Evolutionary conservation across 2,888 invertebrate species (phyloP).

Genomic region (Tetranychus truncatus): DNA sequence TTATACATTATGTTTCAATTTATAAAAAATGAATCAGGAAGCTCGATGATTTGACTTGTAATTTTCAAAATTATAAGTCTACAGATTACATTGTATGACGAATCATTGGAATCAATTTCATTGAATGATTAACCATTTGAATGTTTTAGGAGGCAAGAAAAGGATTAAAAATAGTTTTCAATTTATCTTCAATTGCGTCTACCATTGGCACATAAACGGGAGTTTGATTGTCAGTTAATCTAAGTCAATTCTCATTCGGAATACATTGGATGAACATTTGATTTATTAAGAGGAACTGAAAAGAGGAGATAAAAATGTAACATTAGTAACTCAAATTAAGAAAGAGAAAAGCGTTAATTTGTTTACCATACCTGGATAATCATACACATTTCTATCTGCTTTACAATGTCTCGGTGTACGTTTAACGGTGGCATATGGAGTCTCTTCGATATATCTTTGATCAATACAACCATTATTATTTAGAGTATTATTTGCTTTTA

Average conservation of each 20-base stretch:
- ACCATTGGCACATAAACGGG: neutral
- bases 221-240: neutral
- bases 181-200: neutral
- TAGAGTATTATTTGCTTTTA: neutral
- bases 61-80: too few species aligned
- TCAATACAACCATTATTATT: neutral
- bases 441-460: neutral
- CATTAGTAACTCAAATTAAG: too few species aligned
- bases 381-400: slow-evolving; percentile 6
- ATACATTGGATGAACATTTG: slow-evolving; percentile 6
- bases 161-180: too few species aligned
- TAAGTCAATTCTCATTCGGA: neutral
- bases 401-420: neutral
- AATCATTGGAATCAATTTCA: too few species aligned
- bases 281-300: slow-evolving; percentile 4
- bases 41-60: too few species aligned
- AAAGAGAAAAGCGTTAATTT: neutral
- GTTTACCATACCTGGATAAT: slow-evolving; percentile 6
- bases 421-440: slow-evolving; percentile 9
- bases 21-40: too few species aligned
- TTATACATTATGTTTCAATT: too few species aligned
- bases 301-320: neutral
- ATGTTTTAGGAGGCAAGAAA: too few species aligned
- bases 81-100: too few species aligned
- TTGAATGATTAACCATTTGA: too few species aligned